Conservation (phyloP, 2,888 invertebrate genomes). For the Xestia rhomboidea region DNA sequence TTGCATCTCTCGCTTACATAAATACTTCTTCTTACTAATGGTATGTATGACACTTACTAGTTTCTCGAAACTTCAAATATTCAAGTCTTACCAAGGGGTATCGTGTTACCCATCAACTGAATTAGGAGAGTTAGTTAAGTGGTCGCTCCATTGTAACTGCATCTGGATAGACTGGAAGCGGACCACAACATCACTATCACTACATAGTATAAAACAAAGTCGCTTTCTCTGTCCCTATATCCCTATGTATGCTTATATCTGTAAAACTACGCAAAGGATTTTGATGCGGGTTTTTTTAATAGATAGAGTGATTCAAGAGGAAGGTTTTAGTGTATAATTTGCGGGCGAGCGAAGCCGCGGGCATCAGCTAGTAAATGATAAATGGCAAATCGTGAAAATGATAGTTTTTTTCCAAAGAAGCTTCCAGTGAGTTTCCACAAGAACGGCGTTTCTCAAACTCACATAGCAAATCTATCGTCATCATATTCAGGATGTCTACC, state of each 20-base stretch:
- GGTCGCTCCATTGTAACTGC: background rate
- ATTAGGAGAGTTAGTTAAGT: background rate
- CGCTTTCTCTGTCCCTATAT: too few species aligned
- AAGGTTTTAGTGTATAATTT: too few species aligned
- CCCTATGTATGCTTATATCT: too few species aligned
- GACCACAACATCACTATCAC: background rate
- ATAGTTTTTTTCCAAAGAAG: background rate
- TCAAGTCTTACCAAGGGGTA: background rate
- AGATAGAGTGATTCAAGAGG: too few species aligned
- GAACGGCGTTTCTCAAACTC: background rate
- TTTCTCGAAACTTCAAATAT: background rate
- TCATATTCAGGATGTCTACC: background rate
- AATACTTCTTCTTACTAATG: background rate
- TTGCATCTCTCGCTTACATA: conserved; percentile 8
- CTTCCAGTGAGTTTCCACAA: background rate
- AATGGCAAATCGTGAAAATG: background rate
- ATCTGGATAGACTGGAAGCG: background rate
- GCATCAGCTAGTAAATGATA: too few species aligned
- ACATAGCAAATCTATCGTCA: background rate
- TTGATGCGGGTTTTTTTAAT: too few species aligned
- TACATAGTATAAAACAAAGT: too few species aligned
- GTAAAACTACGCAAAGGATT: too few species aligned
- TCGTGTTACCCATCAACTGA: background rate
- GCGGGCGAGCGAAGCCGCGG: too few species aligned
- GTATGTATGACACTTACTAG: background rate